Conservation (phyloP, 2,888 invertebrate species). For the Epirrita christyi region DNA sequence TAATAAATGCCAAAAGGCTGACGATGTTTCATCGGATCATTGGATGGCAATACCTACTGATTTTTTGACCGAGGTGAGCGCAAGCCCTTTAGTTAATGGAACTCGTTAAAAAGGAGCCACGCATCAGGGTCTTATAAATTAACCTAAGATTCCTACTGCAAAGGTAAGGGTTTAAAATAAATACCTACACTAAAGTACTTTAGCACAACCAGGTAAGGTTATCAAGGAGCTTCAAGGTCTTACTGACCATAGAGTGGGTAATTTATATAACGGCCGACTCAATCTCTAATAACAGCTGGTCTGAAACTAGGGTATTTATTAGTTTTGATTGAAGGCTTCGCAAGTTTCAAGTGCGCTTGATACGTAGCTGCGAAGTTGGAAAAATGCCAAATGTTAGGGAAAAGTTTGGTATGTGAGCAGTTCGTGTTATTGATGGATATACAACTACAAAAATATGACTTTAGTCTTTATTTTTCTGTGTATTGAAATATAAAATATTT, state of each 20-base stretch:
- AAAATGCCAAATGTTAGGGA: slow-evolving; percentile 13
- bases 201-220: slow-evolving; percentile 20
- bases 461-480: no score
- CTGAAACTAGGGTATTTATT: slow-evolving; percentile 29
- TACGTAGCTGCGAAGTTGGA: slow-evolving; percentile 11
- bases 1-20: no score
- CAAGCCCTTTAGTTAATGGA: no score
- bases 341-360: slow-evolving; percentile 18
- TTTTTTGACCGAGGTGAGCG: no score
- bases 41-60: no score
- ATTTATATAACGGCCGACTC: slow-evolving; percentile 33
- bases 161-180: neutral
- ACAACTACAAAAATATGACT: neutral
- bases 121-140: no score
- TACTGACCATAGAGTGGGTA: slow-evolving; percentile 28
- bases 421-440: neutral
- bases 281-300: slow-evolving; percentile 32
- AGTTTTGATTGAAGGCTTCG: slow-evolving; percentile 31
- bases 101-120: no score
- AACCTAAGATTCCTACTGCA: no score
- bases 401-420: slow-evolving; percentile 1
- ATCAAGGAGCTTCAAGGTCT: slow-evolving; percentile 31
- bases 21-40: no score
- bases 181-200: neutral
- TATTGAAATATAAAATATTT: no score